These are phyloP conservation scores for Glareola pratincola DNA, from an alignment of 2,113 vertebrate species.

Conservation along the genomic window DNA sequence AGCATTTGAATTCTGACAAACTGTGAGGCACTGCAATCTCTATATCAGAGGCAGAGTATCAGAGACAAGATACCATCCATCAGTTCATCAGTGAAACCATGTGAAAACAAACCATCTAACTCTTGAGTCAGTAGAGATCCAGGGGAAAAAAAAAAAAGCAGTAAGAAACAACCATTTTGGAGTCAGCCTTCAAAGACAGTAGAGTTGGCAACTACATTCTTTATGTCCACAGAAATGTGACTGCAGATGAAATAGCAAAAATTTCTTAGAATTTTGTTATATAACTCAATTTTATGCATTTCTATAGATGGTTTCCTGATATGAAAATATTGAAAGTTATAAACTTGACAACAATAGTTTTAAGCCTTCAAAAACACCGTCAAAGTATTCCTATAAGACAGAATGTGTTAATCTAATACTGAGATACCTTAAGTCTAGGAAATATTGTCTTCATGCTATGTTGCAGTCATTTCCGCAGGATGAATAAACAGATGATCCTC, in stretches of 20 bases:
- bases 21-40: neutral
- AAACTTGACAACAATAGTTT: neutral
- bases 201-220: neutral
- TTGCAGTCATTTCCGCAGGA: neutral
- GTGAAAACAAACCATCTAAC: neutral
- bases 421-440: neutral
- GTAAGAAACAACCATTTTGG: neutral
- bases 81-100: neutral
- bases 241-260: neutral
- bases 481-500: neutral
- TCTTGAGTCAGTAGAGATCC: neutral
- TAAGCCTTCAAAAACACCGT: neutral
- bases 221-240: neutral
- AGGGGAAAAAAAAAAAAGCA: neutral
- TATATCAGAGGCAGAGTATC: neutral
- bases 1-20: neutral
- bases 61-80: neutral
- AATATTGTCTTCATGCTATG: neutral
- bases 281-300: neutral
- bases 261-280: neutral
- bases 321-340: neutral
- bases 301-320: neutral
- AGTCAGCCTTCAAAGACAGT: neutral
- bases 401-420: neutral
- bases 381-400: neutral